A percentile compares a stretch with the other conserved stretches of the same genome.
phyloP scores from a whole-genome alignment of 2,888 invertebrate genomes.

The Dorcus hopei region DNA sequence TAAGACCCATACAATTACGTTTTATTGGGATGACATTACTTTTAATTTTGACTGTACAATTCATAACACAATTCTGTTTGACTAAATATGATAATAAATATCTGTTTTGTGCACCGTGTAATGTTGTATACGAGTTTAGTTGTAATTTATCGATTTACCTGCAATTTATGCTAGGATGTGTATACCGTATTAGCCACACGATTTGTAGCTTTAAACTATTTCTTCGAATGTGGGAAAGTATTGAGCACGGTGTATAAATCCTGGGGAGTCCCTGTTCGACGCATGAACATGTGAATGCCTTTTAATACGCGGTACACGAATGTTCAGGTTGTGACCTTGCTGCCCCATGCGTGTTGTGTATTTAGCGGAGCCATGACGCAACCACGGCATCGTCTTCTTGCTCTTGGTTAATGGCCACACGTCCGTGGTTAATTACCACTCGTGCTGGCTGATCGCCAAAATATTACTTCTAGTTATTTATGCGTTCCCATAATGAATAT shows the following conservation, averaged over 20 bases:
- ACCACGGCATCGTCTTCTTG: background rate
- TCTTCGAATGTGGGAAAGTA: background rate
- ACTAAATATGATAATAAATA: no score
- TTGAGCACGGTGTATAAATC: background rate
- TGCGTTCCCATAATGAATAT: constrained; percentile 18
- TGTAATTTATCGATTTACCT: no score
- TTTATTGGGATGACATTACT: no score
- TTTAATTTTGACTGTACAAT: no score
- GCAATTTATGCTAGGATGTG: no score
- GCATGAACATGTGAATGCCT: background rate
- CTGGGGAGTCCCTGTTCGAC: background rate
- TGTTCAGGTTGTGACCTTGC: background rate
- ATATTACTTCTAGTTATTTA: constrained; percentile 25
- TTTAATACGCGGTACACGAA: constrained; percentile 1
- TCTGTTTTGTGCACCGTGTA: no score
- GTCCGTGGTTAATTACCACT: constrained; percentile 23
- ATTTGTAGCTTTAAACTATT: background rate
- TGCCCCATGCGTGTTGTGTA: background rate
- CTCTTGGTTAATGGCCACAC: constrained; percentile 22
- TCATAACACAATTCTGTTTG: no score
- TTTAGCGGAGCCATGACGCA: background rate
- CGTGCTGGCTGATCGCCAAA: constrained; percentile 25
- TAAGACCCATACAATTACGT: no score
- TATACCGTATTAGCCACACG: no score
- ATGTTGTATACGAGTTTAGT: no score